phyloP scores from a whole-genome alignment of 1,140 invertebrate genomes.

The Lordiphosa mommai region DNA sequence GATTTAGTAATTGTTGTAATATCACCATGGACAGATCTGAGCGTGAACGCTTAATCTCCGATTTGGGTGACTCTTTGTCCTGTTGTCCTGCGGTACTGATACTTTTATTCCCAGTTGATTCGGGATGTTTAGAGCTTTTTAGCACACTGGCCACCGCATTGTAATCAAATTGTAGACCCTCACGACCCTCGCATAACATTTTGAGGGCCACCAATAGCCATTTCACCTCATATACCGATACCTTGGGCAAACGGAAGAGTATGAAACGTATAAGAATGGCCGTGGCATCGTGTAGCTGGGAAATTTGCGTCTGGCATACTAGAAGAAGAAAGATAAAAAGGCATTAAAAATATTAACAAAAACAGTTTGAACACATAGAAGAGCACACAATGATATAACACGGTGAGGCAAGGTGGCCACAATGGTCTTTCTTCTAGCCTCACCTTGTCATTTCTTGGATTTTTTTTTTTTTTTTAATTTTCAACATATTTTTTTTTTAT shows the following conservation, averaged over 20 bases:
- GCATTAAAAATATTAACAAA: background rate
- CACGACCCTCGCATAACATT: conserved; percentile 67
- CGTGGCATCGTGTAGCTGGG: conserved; percentile 73
- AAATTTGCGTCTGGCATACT: conserved; percentile 85
- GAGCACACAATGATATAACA: too few species aligned
- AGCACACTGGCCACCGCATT: conserved; percentile 59
- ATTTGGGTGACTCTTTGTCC: conserved; percentile 82
- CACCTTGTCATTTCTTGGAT: too few species aligned
- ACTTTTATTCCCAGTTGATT: conserved; percentile 53
- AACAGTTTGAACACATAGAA: background rate
- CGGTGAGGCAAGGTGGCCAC: too few species aligned
- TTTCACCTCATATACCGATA: conserved; percentile 69
- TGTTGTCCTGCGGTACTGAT: conserved; percentile 35
- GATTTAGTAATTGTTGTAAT: conserved; percentile 84
- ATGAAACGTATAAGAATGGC: conserved; percentile 74
- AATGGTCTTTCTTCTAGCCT: too few species aligned
- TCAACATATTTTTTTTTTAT: conserved; percentile 24
- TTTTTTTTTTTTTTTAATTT: too few species aligned
- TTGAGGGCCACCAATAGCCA: conserved; percentile 72
- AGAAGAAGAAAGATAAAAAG: conserved; percentile 33
- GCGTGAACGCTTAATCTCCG: conserved; percentile 82
- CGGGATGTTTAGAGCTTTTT: conserved; percentile 66
- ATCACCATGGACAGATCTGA: conserved; percentile 84
- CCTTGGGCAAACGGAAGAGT: conserved; percentile 60
- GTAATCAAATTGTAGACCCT: conserved; percentile 57